Conservation (phyloP, 2,797 vertebrate species). For the Aplochiton taeniatus region DNA sequence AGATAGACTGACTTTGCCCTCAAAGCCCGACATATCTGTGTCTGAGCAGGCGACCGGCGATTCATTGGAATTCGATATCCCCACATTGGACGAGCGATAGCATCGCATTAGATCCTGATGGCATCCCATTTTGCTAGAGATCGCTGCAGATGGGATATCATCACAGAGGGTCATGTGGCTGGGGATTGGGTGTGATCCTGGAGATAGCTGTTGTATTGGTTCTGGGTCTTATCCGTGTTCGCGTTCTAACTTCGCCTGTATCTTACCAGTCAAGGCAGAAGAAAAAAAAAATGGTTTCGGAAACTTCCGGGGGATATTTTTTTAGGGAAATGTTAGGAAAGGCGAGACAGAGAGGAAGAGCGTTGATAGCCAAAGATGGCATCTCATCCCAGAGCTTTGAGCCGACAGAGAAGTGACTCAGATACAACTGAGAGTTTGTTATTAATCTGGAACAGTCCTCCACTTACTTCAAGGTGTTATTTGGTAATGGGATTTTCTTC, state of each 20-base stretch:
- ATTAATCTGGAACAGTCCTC: constrained; percentile 14
- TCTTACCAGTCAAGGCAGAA: constrained; percentile 15
- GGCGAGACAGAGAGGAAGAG: constrained; percentile 28
- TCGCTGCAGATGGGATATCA: constrained; percentile 66
- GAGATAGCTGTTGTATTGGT: constrained; percentile 39
- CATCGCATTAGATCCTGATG: constrained; percentile 64
- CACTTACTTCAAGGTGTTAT: no score
- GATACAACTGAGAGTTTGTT: constrained; percentile 45
- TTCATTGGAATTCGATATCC: constrained; percentile 67
- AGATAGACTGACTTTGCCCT: constrained; percentile 60
- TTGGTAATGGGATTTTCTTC: no score
- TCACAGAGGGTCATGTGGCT: constrained; percentile 27
- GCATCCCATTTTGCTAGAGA: constrained; percentile 64
- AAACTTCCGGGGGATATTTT: constrained; percentile 51
- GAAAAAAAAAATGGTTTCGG: constrained; percentile 39
- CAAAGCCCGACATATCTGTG: constrained; percentile 50
- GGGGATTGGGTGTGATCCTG: constrained; percentile 49
- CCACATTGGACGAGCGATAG: constrained; percentile 52
- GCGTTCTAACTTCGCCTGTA: constrained; percentile 29
- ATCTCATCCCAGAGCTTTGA: constrained; percentile 18
- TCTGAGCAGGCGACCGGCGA: constrained; percentile 23
- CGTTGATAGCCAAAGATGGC: constrained; percentile 43
- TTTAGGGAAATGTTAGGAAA: constrained; percentile 38
- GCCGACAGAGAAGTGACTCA: constrained; percentile 39
- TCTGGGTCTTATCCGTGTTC: constrained; percentile 39